Evolutionary conservation across 2,113 vertebrate species (phyloP), one percentile per base, ranked within the genome.

Genomic region (Vidua macroura): DNA sequence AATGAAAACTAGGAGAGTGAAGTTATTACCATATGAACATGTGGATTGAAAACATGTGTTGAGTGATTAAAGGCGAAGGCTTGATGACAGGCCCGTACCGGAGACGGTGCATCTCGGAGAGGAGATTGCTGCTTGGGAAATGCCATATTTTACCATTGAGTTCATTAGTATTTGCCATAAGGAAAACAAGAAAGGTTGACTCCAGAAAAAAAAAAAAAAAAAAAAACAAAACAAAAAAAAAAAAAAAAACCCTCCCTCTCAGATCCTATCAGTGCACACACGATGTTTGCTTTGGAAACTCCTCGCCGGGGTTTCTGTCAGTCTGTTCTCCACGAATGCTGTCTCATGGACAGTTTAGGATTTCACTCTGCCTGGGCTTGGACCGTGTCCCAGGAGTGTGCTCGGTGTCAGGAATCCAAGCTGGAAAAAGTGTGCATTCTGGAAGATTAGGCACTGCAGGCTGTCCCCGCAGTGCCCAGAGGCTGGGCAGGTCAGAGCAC

Each of bases 31-130:
- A 96, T 48, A 96, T 94, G 96, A 97, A 85, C 92, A 92, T 58
- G 94, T 20, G 83, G 98, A 98, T 98, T 98, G 96, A 92, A 98
- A 98, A 96, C 98, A 98, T 93, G 98, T 98, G 98, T 97, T 97
- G 95, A 98, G 93, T 96, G 97, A 98, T 98, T 98, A 98, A 69
- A 93, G 94, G 81, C 22, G 21, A 96, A 93, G 93, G 86, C 90
- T 76, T 78, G 97, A 97, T 96, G 96, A 97, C 96, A 97, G 96
- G 86, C 97, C 94, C 63, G 41, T 87, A 67, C 52, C 7, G 4
- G 83, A 87, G 80, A 75, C 58, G 95, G 88, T 76, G 76, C 94
- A 91, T 95, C 87, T 66, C 1, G 0, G 51, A 82, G 67, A 96
- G 92, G 85, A 90, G 85, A 55, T 43, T 31, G 25, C 56, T 83